Evolutionary conservation across 1,140 invertebrate species (phyloP).

Genomic region (Lamellibrachia luymesi): DNA sequence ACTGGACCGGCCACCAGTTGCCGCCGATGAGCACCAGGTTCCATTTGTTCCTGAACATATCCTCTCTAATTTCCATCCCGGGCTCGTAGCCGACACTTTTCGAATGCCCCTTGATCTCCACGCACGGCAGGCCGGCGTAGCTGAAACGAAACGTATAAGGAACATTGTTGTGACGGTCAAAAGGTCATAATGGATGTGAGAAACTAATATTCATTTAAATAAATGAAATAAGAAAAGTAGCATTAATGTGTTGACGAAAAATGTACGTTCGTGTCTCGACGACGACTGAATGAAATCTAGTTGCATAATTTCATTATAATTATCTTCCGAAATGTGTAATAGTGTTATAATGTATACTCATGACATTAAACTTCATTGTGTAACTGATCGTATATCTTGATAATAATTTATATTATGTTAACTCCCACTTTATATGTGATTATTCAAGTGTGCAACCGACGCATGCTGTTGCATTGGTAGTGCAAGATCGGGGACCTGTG

Average conservation of each 20-base stretch:
- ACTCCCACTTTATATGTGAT: too few relatives aligned
- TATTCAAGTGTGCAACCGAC: too few relatives aligned
- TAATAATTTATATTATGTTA: too few relatives aligned
- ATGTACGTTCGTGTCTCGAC: not conserved
- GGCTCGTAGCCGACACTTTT: conserved; percentile 98
- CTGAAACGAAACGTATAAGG: conserved; percentile 60
- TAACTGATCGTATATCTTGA: too few relatives aligned
- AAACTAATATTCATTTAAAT: too few relatives aligned
- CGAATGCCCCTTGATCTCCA: conserved; percentile 98
- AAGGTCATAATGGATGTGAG: not conserved
- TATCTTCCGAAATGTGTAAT: not conserved
- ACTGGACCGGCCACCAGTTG: conserved; percentile 55
- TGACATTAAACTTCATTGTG: too few relatives aligned
- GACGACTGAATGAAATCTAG: not conserved
- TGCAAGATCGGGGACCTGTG: too few relatives aligned
- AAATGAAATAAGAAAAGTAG: not conserved
- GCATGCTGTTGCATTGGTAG: too few relatives aligned
- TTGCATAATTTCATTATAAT: not conserved
- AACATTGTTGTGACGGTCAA: not conserved
- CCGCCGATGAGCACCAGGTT: conserved; percentile 55
- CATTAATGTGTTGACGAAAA: not conserved
- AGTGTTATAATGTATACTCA: too few relatives aligned
- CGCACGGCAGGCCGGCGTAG: conserved; percentile 96
- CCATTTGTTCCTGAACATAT: conserved; percentile 46
- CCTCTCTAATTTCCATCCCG: conserved; percentile 88